Evolutionary conservation across 2,888 invertebrate species (phyloP), one percentile per base, ranked within the genome.

Genomic region (Drosophila falleni): DNA sequence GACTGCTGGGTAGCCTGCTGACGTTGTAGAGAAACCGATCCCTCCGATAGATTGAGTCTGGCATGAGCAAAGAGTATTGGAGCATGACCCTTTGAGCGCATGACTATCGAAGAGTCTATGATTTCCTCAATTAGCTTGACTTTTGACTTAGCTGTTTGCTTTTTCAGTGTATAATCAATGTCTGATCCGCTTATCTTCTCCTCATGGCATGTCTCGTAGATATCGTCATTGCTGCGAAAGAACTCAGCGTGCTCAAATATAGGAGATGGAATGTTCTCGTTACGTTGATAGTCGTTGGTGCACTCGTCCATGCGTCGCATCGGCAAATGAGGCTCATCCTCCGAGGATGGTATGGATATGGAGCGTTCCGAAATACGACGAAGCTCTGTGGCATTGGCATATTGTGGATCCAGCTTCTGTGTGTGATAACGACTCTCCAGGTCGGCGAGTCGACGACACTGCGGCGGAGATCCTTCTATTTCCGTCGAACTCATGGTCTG

Each of bases 51-150:
- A 89, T 97, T 97, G 6, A 97, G 93, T 63, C 96, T 94, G 15
- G 96, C 96, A 87, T 96, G 95, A 5, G 97, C 96, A 92, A 97
- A 97, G 0, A 97, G 91, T 74, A 96, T 94, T 0, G 97, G 96
- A 29, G 96, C 96, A 68, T 96, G 96, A 0, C 96, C 96, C 63
- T 95, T 94, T 85, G 95, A 96, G 19, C 96, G 94, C 75, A 95
- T 90, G 0, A 94, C 92, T 85, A 96, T 94, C 0, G 96, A 95
- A 0, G 96, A 95, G 76, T 94, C 93, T 44, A 96, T 94, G 35
- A 95, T 92, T 81, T 95, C 95, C 89, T 96, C 96, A 5, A 95
- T 94, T 11, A 94, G 93, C 85, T 95, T 94, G 47, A 94, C 95
- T 82, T 76, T 93, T 15, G 91, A 90, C 69, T 90, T 92, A 0